phyloP scores from a whole-genome alignment of 1,140 invertebrate species.

The Caenorhabditis brenneri region DNA sequence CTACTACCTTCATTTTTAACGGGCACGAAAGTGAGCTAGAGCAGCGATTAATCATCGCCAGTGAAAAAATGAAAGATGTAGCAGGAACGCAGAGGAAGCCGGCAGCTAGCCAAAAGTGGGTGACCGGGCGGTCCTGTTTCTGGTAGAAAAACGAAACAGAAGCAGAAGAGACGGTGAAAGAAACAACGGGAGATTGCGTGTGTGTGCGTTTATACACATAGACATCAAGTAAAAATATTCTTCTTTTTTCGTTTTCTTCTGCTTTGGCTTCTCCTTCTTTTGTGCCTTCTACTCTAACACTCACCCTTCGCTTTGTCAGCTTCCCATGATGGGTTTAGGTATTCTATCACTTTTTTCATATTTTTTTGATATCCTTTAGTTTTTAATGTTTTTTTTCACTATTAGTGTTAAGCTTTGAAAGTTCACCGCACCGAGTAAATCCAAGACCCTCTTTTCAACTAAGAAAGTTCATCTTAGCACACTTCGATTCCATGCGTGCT shows the following conservation, averaged over 20 bases:
- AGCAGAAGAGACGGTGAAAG: background rate
- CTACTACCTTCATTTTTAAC: background rate
- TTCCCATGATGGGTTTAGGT: conserved; percentile 5
- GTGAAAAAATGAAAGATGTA: background rate
- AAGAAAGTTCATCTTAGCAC: too few species aligned
- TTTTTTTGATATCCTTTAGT: too few species aligned
- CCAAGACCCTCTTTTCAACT: too few species aligned
- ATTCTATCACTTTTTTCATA: background rate
- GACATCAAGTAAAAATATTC: conserved; percentile 20
- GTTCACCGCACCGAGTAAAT: too few species aligned
- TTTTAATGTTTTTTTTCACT: too few species aligned
- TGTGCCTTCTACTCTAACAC: background rate
- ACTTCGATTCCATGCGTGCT: too few species aligned
- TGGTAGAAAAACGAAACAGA: background rate
- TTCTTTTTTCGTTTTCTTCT: conserved; percentile 26
- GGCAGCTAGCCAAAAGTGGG: conserved; percentile 2
- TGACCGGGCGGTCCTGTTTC: conserved; percentile 9
- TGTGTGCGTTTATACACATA: conserved; percentile 22
- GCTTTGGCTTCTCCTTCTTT: background rate
- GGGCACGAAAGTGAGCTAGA: background rate
- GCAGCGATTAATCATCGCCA: background rate
- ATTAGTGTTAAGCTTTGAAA: too few species aligned
- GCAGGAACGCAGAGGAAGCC: background rate
- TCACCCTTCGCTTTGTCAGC: background rate
- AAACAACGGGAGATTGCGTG: conserved; percentile 41